Percentiles rank a stretch among this genome's conserved stretches.
These are phyloP conservation scores for Aurelia sp. DNA, from an alignment of 30 jellyfish, hydroid and myxozoan species.

Conservation along the genomic window DNA sequence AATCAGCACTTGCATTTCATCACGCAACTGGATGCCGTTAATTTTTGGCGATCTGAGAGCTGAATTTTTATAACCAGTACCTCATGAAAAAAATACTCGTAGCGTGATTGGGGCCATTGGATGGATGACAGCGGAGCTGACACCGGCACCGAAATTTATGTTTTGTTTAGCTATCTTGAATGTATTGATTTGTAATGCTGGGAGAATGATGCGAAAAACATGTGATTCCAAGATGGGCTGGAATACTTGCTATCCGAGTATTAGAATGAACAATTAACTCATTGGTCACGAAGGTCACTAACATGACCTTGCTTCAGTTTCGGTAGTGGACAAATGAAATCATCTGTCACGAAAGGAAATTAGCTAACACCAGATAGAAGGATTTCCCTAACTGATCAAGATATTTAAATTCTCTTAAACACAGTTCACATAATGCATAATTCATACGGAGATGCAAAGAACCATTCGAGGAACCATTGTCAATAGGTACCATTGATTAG, in stretches of 20 bases:
- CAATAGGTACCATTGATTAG: neutral
- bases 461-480: neutral
- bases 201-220: constrained; percentile 16
- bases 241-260: constrained; percentile 46
- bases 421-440: neutral
- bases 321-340: constrained; percentile 17
- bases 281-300: constrained; percentile 74
- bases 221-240: constrained; percentile 74
- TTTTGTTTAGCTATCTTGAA: neutral
- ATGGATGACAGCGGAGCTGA: neutral
- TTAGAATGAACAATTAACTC: constrained; percentile 21
- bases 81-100: too few relatives aligned
- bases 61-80: too few relatives aligned
- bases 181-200: constrained; percentile 11
- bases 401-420: neutral
- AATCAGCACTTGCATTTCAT: too few relatives aligned
- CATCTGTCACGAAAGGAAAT: constrained; percentile 67
- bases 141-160: too few relatives aligned
- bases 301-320: constrained; percentile 49
- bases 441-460: neutral
- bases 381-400: constrained; percentile 3
- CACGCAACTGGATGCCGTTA: too few relatives aligned
- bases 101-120: neutral
- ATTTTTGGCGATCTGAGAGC: too few relatives aligned
- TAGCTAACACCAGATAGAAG: constrained; percentile 55